phyloP scores from a whole-genome alignment of 2,113 vertebrate genomes.

The Clupea harengus region DNA sequence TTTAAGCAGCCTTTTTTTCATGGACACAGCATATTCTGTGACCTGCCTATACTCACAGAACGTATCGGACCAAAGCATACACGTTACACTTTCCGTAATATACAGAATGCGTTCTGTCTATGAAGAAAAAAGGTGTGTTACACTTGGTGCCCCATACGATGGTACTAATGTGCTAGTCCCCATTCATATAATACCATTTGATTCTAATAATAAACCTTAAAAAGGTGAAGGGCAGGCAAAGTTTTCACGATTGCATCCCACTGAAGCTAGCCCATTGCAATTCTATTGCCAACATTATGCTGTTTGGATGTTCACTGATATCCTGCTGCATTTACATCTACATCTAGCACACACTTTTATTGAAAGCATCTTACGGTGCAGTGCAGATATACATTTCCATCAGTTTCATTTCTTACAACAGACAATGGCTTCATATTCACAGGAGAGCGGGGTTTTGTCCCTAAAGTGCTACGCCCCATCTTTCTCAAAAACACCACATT shows the following conservation, averaged over 20 bases:
- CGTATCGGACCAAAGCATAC: no score
- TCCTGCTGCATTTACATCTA: no score
- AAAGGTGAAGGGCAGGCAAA: background rate
- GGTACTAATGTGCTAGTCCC: background rate
- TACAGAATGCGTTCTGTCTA: background rate
- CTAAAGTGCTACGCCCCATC: background rate
- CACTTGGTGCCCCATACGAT: no score
- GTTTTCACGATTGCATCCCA: background rate
- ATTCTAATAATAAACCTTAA: background rate
- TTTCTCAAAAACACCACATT: no score
- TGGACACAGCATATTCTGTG: conserved; percentile 9
- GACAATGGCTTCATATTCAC: no score
- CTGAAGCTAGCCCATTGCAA: background rate
- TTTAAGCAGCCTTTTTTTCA: no score
- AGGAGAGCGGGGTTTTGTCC: background rate
- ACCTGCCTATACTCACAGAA: no score
- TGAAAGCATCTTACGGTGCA: no score
- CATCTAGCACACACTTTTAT: background rate
- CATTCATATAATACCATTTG: background rate
- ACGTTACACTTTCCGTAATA: no score
- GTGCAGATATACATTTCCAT: no score
- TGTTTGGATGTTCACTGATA: background rate
- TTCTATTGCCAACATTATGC: background rate
- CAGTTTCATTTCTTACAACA: no score
- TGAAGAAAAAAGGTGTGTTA: background rate